Percentiles rank a stretch among this genome's conserved stretches.
Evolutionary conservation across 1,140 invertebrate genomes (phyloP).

Genomic region (Agraylea sexmaculata): DNA sequence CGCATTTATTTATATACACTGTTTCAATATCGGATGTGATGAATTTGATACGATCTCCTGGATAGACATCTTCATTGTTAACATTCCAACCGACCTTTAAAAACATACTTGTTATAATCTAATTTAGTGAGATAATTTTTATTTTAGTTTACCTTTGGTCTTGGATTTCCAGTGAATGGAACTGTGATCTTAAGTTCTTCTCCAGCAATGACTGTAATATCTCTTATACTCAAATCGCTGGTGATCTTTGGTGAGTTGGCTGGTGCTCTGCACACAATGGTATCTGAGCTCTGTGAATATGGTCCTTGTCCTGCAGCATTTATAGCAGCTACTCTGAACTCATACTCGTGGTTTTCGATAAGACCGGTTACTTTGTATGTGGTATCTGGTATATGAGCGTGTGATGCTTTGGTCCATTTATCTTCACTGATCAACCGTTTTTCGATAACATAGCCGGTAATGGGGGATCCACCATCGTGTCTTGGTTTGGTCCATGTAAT

Average conservation of each 20-base stretch:
- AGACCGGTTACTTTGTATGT: conserved; percentile 74
- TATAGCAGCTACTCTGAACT: conserved; percentile 92
- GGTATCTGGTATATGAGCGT: conserved; percentile 68
- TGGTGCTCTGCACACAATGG: conserved; percentile 77
- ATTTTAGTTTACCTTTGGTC: conserved; percentile 51
- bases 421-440: conserved; percentile 80
- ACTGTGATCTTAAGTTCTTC: conserved; percentile 93
- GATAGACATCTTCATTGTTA: conserved; percentile 71
- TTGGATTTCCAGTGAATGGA: conserved; percentile 81
- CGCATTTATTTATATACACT: conserved; percentile 75
- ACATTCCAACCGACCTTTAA: conserved; percentile 64
- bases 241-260: conserved; percentile 86
- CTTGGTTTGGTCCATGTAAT: conserved; percentile 87
- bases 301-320: conserved; percentile 91
- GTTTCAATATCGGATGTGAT: conserved; percentile 73
- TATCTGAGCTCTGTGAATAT: conserved; percentile 81
- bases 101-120: neutral
- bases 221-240: conserved; percentile 81
- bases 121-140: neutral
- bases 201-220: conserved; percentile 90
- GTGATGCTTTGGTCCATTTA: conserved; percentile 83
- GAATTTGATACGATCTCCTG: conserved; percentile 75
- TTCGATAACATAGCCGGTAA: conserved; percentile 87
- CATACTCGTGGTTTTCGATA: conserved; percentile 92
- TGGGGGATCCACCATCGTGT: conserved; percentile 84